Conservation (phyloP, 2,888 invertebrate species). For the Actias luna region DNA sequence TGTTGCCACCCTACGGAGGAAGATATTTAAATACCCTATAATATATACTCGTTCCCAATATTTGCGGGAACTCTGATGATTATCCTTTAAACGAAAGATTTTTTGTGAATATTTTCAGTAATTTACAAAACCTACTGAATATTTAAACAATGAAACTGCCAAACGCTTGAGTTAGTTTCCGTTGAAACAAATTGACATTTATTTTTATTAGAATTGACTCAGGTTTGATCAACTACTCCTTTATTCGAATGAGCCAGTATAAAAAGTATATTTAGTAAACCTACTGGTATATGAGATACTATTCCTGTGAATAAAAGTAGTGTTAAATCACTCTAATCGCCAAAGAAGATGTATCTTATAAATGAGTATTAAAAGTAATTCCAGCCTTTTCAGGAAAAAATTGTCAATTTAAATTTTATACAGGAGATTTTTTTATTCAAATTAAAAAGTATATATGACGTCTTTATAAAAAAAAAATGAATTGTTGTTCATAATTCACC, state of each 20-base stretch:
- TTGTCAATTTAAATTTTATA: no score
- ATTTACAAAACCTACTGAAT: background rate
- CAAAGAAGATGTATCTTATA: background rate
- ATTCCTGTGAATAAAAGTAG: background rate
- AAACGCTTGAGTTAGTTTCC: background rate
- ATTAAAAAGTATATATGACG: no score
- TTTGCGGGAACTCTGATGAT: background rate
- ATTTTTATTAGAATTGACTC: background rate
- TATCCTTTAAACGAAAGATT: background rate
- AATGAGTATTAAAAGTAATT: no score
- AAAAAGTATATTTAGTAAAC: background rate
- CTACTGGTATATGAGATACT: background rate
- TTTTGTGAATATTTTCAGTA: background rate
- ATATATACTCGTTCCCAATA: background rate
- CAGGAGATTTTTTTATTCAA: no score
- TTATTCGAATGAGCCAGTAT: background rate
- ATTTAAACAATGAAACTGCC: background rate
- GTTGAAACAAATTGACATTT: background rate
- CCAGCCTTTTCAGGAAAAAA: no score
- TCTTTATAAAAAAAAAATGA: no score
- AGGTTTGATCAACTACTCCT: background rate
- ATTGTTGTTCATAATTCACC: no score
- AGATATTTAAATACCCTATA: background rate
- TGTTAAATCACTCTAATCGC: background rate
- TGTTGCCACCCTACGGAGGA: slow-evolving; percentile 24